Conservation (phyloP, 2,888 invertebrate genomes). For the Cephus pulcher region DNA sequence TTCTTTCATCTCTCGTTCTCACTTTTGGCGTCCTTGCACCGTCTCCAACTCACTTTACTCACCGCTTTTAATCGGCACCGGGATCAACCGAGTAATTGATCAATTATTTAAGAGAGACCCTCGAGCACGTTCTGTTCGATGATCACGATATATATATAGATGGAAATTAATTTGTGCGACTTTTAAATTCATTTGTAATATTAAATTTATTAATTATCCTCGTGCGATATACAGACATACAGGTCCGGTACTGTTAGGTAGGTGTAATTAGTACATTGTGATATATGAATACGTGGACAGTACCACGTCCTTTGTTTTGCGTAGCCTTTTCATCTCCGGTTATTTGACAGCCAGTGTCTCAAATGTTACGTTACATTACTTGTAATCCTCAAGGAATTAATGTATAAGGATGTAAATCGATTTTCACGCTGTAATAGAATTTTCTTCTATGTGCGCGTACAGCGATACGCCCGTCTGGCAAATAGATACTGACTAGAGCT, state of each 20-base stretch:
- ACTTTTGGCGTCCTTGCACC: background rate
- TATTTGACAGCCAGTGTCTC: background rate
- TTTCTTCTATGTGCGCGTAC: background rate
- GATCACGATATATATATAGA: background rate
- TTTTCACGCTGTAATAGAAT: background rate
- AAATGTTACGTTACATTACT: background rate
- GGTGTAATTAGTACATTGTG: background rate
- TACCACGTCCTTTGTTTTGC: background rate
- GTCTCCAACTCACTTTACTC: background rate
- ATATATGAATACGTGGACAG: background rate
- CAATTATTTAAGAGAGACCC: conserved; percentile 22
- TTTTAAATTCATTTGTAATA: background rate
- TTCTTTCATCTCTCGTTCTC: conserved; percentile 2
- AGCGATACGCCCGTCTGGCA: background rate
- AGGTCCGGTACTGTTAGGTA: background rate
- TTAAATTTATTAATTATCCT: background rate
- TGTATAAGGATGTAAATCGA: background rate
- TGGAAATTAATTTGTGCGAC: background rate
- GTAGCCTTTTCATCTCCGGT: background rate
- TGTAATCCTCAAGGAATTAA: background rate
- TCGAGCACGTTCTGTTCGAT: background rate
- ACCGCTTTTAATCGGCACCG: conserved; percentile 47
- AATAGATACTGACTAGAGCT: background rate
- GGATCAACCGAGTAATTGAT: conserved; percentile 47
- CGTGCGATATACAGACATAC: background rate